Conservation (phyloP, 1,140 invertebrate species). For the Leptestheria dahalacensis region DNA sequence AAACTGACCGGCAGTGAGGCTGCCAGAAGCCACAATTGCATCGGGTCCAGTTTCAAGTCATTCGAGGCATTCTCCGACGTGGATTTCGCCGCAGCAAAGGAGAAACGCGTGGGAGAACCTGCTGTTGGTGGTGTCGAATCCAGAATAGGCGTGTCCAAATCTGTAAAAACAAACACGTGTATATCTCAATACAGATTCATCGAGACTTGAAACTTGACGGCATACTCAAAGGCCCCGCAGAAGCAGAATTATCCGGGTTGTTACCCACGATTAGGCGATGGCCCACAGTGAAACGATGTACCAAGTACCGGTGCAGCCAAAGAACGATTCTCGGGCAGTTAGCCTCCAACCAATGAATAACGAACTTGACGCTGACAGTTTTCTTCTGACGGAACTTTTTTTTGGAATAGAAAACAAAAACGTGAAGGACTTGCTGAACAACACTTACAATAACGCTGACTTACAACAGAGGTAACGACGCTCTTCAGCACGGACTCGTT, state of each 20-base stretch:
- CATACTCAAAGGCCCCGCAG: too few species aligned
- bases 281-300: conserved; percentile 47
- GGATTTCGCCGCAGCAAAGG: background rate
- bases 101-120: background rate
- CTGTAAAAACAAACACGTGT: conserved; percentile 14
- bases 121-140: conserved; percentile 18
- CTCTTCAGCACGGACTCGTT: background rate
- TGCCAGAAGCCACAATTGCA: conserved; percentile 58
- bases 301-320: conserved; percentile 57
- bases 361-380: conserved; percentile 49
- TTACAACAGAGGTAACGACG: background rate
- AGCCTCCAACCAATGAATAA: conserved; percentile 60
- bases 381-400: conserved; percentile 66
- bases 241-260: too few species aligned
- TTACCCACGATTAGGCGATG: conserved; percentile 45
- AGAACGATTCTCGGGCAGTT: conserved; percentile 56
- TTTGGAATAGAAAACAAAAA: too few species aligned
- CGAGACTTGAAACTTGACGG: too few species aligned
- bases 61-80: background rate
- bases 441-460: background rate
- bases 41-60: conserved; percentile 7
- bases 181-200: too few species aligned
- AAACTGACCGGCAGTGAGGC: conserved; percentile 52
- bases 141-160: conserved; percentile 25
- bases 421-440: conserved; percentile 16